Evolutionary conservation across 2,888 invertebrate genomes (phyloP).

Genomic region (Loripinus fragilis): DNA sequence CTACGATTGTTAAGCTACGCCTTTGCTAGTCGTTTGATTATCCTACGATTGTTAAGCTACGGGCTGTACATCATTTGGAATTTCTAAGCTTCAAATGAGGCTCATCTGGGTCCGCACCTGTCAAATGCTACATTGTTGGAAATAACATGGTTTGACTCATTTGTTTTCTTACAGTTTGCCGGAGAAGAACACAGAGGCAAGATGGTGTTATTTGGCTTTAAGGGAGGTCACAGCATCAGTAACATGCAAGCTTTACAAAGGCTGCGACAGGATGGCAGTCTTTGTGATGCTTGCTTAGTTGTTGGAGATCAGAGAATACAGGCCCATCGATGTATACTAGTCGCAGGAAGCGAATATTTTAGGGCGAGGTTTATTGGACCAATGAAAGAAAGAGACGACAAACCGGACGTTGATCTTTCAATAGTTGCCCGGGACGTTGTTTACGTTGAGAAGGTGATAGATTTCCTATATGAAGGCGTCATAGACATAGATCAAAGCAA

Average conservation of each 20-base stretch:
- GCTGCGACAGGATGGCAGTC: not conserved
- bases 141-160: too few relatives aligned
- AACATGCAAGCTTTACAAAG: not conserved
- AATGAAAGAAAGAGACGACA: not conserved
- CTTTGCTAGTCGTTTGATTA: too few relatives aligned
- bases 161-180: too few relatives aligned
- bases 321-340: not conserved
- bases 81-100: too few relatives aligned
- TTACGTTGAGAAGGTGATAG: not conserved
- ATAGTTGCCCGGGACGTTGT: not conserved
- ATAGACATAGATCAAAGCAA: not conserved
- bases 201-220: not conserved
- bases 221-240: not conserved
- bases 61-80: too few relatives aligned
- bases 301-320: not conserved
- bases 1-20: too few relatives aligned
- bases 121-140: too few relatives aligned
- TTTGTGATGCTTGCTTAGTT: not conserved
- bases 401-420: not conserved
- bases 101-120: too few relatives aligned
- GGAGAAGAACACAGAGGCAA: too few relatives aligned
- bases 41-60: too few relatives aligned
- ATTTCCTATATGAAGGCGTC: not conserved
- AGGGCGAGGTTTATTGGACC: not conserved
- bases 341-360: constrained; percentile 1